Evolutionary conservation across 2,113 vertebrate species (phyloP), one percentile per base, ranked within the genome.

Genomic region (Capricornis sumatraensis): DNA sequence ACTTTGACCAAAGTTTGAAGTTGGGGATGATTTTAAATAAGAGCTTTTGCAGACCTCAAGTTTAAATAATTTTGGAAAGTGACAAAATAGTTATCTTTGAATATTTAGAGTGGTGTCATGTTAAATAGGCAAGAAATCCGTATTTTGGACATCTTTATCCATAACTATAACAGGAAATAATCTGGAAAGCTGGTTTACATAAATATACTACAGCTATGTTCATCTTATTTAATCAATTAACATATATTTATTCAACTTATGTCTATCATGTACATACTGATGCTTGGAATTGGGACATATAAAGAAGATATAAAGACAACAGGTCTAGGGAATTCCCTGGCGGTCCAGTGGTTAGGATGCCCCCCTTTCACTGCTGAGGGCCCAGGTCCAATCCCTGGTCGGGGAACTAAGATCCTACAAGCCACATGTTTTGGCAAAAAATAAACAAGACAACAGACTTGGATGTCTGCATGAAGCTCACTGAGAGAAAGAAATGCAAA

Each of bases 21-120:
- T 78, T 36, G 47, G 92, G 17, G n/a, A 84, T 81, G 45, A 89
- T 95, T 96, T 93, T 85, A 57, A 57, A 64, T 91, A 90, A 96
- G 92, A 87, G 40, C 17, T 62, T 89, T 53, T 71, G 36, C 55
- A 36, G 43, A 85, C 33, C 43, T 23, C 33, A 19, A 71, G 67
- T 76, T 90, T 76, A 92, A 81, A 78, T 94, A 83, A 52, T 40
- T 95, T 92, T 85, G 8, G 52, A 93, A 90, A 89, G 67, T 33
- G 76, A 53, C 76, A 19, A 90, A 94, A 28, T 79, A 50, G 10
- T 19, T 82, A 76, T 71, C 33, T 92, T 81, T 92, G 53, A 74
- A 76, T 86, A 93, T 82, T 88, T 91, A 71, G 40, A 94, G 30
- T 45, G 13, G 1, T 33, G 15, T 84, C 67, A 60, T 50, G 5